Percentiles rank a stretch among this genome's conserved stretches.
Evolutionary conservation across 2,113 vertebrate genomes (phyloP).

Genomic region (Macroglossus sobrinus): DNA sequence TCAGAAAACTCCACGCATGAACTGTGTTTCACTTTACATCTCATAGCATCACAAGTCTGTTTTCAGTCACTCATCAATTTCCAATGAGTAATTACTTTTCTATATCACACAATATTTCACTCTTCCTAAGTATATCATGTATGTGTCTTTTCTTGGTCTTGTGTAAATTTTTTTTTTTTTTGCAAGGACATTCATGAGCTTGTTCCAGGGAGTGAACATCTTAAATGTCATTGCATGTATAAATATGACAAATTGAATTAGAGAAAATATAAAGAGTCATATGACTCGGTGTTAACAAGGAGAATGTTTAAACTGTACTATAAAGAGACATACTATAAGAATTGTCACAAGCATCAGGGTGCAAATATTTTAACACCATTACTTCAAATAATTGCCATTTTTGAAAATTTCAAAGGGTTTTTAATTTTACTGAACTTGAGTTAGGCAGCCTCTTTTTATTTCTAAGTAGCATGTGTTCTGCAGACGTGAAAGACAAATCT

Average conservation of each 20-base stretch:
- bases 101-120: background rate
- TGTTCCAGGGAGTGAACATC: background rate
- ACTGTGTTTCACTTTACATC: background rate
- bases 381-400: slow-evolving; percentile 1
- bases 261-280: background rate
- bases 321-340: background rate
- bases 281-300: slow-evolving; percentile 5
- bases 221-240: background rate
- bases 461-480: background rate
- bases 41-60: background rate
- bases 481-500: background rate
- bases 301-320: background rate
- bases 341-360: background rate
- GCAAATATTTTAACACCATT: background rate
- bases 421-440: background rate
- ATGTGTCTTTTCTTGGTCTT: background rate
- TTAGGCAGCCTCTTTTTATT: background rate
- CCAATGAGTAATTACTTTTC: background rate
- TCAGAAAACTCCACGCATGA: background rate
- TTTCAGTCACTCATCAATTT: background rate
- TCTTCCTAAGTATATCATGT: background rate
- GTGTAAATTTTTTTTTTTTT: background rate
- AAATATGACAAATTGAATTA: background rate
- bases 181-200: background rate
- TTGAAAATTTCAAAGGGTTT: background rate